Evolutionary conservation across 2,113 vertebrate genomes (phyloP).

Genomic region (Tympanuchus pallidicinctus): DNA sequence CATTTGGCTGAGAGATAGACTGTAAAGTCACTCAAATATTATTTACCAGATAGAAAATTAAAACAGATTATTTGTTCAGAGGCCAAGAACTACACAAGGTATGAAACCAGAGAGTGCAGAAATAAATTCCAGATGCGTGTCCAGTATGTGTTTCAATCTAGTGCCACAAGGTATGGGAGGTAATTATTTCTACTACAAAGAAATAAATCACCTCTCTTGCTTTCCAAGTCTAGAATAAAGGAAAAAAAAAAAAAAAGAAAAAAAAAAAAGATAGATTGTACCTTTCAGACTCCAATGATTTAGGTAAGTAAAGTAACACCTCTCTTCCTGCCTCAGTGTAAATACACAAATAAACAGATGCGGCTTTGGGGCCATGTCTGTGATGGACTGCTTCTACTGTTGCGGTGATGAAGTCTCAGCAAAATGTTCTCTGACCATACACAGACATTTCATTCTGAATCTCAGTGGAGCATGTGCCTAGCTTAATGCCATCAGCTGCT

Average conservation of each 20-base stretch:
- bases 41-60: background rate
- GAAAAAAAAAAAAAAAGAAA: no score
- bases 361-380: background rate
- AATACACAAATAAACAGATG: background rate
- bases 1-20: background rate
- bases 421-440: background rate
- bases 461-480: background rate
- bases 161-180: background rate
- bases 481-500: background rate
- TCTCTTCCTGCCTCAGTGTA: background rate
- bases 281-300: background rate
- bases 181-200: background rate
- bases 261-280: background rate
- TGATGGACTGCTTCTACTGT: background rate
- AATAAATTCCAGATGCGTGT: background rate
- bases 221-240: background rate
- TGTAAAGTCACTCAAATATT: background rate
- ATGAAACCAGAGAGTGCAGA: background rate
- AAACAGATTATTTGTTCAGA: background rate
- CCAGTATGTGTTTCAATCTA: background rate
- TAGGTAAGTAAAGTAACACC: fast-evolving
- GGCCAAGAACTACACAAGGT: background rate
- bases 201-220: background rate
- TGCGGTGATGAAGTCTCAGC: no score
- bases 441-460: background rate